These are phyloP conservation scores for Fukomys damarensis DNA, from an alignment of 2,113 vertebrate genomes.

Conservation along the genomic window DNA sequence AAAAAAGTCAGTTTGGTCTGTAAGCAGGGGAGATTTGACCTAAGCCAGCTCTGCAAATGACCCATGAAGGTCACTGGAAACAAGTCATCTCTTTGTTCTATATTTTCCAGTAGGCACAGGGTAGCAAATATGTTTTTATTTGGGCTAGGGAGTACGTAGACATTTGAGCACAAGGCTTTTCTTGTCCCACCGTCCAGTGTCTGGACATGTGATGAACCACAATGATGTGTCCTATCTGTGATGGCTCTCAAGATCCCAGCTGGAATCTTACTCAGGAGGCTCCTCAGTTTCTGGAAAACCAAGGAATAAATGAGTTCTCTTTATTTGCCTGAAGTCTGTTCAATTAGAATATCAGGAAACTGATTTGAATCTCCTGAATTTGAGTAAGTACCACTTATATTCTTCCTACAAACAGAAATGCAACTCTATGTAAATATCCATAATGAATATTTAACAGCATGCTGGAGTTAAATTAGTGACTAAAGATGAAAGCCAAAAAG, in stretches of 20 bases:
- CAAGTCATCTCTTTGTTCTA: constrained; percentile 33
- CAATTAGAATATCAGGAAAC: not conserved
- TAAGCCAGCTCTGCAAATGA: not conserved
- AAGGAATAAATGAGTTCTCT: not conserved
- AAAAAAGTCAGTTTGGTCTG: constrained; percentile 16
- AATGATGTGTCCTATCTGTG: not conserved
- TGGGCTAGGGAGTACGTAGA: not conserved
- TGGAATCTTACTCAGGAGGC: not conserved
- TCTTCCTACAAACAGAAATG: not conserved
- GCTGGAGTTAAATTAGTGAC: constrained; percentile 24
- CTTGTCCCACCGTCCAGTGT: not conserved
- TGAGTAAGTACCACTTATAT: not conserved
- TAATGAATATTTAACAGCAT: not conserved
- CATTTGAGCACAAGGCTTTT: not conserved
- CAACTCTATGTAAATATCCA: not conserved
- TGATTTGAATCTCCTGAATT: constrained; percentile 7
- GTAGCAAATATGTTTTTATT: not conserved
- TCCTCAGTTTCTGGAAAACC: not conserved
- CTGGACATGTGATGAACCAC: not conserved
- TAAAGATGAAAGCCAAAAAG: not conserved
- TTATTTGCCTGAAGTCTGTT: not conserved
- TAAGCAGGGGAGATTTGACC: constrained; percentile 6
- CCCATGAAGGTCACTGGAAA: constrained; percentile 1
- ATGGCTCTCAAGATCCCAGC: not conserved
- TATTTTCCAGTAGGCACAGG: not conserved